Conservation (phyloP, 2,113 vertebrate genomes). For the Chinchilla lanigera region DNA sequence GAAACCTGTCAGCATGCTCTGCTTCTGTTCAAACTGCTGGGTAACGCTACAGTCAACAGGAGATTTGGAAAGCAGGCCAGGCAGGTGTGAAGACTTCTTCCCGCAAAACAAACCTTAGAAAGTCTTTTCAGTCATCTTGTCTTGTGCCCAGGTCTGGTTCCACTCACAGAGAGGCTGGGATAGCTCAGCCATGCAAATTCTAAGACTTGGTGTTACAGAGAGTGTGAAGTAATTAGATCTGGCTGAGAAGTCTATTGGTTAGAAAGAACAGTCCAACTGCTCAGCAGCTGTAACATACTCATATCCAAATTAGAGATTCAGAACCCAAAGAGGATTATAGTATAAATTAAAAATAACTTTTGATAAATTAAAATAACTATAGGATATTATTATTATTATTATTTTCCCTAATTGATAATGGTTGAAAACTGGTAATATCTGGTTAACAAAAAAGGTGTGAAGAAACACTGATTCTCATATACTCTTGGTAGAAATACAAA, state of each 20-base stretch:
- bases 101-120: slow-evolving; percentile 14
- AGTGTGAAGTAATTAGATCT: slow-evolving; percentile 66
- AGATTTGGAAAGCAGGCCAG: slow-evolving; percentile 32
- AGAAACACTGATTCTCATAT: not conserved
- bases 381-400: not conserved
- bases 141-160: slow-evolving; percentile 53
- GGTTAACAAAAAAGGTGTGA: not conserved
- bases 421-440: not conserved
- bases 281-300: slow-evolving; percentile 19
- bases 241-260: slow-evolving; percentile 43
- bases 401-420: not conserved
- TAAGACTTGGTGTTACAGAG: slow-evolving; percentile 40
- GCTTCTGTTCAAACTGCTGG: not conserved
- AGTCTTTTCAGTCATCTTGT: slow-evolving; percentile 30
- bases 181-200: not conserved
- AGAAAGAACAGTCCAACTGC: slow-evolving; percentile 36
- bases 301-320: slow-evolving; percentile 63
- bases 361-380: slow-evolving; percentile 14
- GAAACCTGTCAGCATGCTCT: slow-evolving; percentile 18
- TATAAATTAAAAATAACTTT: slow-evolving; percentile 42
- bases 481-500: not conserved
- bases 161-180: slow-evolving; percentile 51
- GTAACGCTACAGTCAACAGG: not conserved
- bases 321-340: slow-evolving; percentile 58
- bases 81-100: slow-evolving; percentile 42